These are phyloP conservation scores for Trichonephila clavata DNA, from an alignment of 1,140 invertebrate genomes.

Conservation along the genomic window DNA sequence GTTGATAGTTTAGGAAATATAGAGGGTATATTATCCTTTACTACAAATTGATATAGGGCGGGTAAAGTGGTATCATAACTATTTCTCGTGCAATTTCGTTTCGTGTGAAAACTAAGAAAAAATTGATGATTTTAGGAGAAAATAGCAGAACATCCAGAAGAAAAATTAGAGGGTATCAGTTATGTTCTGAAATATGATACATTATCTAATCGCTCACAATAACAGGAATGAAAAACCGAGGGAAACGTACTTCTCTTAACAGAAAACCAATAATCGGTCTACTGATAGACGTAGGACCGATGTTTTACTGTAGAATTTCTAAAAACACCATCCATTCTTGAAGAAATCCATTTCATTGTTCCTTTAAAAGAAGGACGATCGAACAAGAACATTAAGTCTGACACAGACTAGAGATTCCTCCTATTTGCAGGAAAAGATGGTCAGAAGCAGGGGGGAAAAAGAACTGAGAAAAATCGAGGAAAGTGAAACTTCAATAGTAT, in stretches of 20 bases:
- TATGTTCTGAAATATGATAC: conserved; percentile 22
- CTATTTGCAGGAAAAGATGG: conserved; percentile 21
- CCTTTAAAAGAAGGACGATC: conserved; percentile 19
- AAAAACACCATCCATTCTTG: neutral
- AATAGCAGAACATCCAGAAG: neutral
- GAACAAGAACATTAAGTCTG: conserved; percentile 61
- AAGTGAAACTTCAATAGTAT: conserved; percentile 50
- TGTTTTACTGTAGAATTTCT: conserved; percentile 15
- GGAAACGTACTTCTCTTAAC: conserved; percentile 22
- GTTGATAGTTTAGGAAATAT: neutral
- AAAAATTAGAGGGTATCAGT: conserved; percentile 46
- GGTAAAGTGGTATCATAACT: neutral
- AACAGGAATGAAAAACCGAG: conserved; percentile 30
- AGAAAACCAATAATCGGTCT: conserved; percentile 66
- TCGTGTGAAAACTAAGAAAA: neutral
- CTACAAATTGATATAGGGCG: neutral
- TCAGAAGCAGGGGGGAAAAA: neutral
- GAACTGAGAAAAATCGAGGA: neutral
- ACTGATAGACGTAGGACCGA: conserved; percentile 19
- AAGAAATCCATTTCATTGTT: conserved; percentile 16
- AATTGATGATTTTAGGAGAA: neutral
- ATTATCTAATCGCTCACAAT: conserved; percentile 61
- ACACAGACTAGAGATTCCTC: conserved; percentile 26
- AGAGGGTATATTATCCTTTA: neutral
- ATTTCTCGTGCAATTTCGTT: neutral